Conservation (phyloP, 2,888 invertebrate species). For the Meliscaeva auricollis region DNA sequence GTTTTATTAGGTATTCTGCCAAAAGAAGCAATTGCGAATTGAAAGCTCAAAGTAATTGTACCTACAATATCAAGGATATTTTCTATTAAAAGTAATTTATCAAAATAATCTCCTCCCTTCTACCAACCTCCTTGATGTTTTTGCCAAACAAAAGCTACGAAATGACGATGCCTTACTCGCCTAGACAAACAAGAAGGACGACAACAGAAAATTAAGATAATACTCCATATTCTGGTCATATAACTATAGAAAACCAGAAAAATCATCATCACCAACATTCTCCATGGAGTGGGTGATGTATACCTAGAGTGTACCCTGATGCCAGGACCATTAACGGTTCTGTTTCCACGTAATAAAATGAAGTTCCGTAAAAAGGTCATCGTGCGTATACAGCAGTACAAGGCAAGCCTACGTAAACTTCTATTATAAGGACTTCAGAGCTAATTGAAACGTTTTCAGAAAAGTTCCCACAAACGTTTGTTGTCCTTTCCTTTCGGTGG, state of each 20-base stretch:
- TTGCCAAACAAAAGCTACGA: slow-evolving; percentile 50
- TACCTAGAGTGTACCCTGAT: slow-evolving; percentile 60
- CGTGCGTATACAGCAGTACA: slow-evolving; percentile 28
- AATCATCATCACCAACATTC: slow-evolving; percentile 65
- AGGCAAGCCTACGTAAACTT: slow-evolving; percentile 28
- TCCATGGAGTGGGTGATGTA: slow-evolving; percentile 29
- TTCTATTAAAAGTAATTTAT: slow-evolving; percentile 71
- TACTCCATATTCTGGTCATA: slow-evolving; percentile 63
- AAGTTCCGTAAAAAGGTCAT: slow-evolving; percentile 76
- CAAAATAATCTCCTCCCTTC: slow-evolving; percentile 69
- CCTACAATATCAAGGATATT: slow-evolving; percentile 56
- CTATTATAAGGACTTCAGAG: neutral
- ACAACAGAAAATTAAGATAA: slow-evolving; percentile 72
- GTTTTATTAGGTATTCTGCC: neutral
- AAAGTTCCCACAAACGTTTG: slow-evolving; percentile 66
- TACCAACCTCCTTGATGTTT: slow-evolving; percentile 36
- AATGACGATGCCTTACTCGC: slow-evolving; percentile 20
- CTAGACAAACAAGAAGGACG: slow-evolving; percentile 46
- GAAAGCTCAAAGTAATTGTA: slow-evolving; percentile 58
- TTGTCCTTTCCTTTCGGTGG: slow-evolving; percentile 26
- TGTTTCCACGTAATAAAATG: slow-evolving; percentile 78
- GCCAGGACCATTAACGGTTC: slow-evolving; percentile 77
- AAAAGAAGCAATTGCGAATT: slow-evolving; percentile 24
- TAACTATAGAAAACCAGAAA: slow-evolving; percentile 61
- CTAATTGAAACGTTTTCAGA: slow-evolving; percentile 72